These are phyloP conservation scores for Chaetorhynchus papuensis DNA, from an alignment of 2,113 vertebrate genomes.

Conservation along the genomic window DNA sequence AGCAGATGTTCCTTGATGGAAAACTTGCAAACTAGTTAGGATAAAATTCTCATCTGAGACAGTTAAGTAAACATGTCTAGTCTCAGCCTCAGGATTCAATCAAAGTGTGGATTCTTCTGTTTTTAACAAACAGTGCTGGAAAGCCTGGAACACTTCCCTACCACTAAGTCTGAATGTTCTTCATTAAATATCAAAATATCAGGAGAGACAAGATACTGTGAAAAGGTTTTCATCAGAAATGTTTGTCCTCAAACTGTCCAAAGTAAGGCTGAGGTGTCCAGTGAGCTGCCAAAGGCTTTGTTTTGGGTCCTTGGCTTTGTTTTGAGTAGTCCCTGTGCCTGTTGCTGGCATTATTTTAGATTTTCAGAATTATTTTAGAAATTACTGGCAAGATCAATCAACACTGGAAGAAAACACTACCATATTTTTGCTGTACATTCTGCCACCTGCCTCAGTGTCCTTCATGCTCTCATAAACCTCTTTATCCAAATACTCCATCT, in stretches of 20 bases:
- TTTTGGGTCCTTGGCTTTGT: background rate
- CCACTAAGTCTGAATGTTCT: background rate
- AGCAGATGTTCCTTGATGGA: background rate
- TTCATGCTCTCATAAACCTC: background rate
- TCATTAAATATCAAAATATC: background rate
- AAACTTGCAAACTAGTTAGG: constrained; percentile 3
- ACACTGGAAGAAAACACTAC: background rate
- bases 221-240: background rate
- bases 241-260: background rate
- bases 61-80: background rate
- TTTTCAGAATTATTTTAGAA: background rate
- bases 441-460: background rate
- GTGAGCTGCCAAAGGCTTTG: background rate
- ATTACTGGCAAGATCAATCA: background rate
- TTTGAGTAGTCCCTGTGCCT: fast-evolving
- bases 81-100: background rate
- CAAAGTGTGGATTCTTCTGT: background rate
- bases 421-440: background rate
- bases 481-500: background rate
- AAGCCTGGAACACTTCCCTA: background rate
- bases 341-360: background rate
- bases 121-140: background rate
- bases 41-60: background rate
- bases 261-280: background rate
- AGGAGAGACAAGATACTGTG: background rate